A percentile compares a stretch with the other conserved stretches of the same genome.
Conservation (phyloP, 2,888 invertebrate species). For the Hirtodrosophila histrioides region DNA sequence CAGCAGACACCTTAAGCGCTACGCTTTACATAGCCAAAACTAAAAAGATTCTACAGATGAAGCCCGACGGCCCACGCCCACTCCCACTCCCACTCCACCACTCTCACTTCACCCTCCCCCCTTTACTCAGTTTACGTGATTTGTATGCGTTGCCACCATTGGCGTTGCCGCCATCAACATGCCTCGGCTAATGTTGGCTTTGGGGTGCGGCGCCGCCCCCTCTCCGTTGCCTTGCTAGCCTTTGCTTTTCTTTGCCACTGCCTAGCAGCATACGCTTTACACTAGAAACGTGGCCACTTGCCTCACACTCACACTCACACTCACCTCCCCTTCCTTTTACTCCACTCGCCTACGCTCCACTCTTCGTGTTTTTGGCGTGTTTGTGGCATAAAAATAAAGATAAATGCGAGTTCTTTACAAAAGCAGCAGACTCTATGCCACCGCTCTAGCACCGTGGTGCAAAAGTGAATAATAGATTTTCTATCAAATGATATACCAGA, state of each 20-base stretch:
- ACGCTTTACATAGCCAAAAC: conserved; percentile 69
- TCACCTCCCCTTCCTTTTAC: not conserved
- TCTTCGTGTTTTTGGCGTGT: conserved; percentile 52
- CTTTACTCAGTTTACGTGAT: conserved; percentile 50
- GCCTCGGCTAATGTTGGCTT: conserved; percentile 54
- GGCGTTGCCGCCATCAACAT: conserved; percentile 58
- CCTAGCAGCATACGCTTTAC: conserved; percentile 48
- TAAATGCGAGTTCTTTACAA: conserved; percentile 80
- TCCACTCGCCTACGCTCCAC: conserved; percentile 18
- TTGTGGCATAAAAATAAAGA: conserved; percentile 79
- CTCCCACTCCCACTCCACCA: not conserved
- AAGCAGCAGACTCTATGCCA: conserved; percentile 50
- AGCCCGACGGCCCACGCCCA: conserved; percentile 17
- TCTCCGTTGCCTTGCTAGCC: too few relatives aligned
- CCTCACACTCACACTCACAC: too few relatives aligned
- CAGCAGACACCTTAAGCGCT: conserved; percentile 52
- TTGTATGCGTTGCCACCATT: conserved; percentile 68
- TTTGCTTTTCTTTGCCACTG: not conserved
- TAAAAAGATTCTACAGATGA: conserved; percentile 68
- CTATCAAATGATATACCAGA: not conserved
- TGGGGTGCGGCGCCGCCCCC: conserved; percentile 12
- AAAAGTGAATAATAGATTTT: conserved; percentile 1
- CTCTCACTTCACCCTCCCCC: not conserved
- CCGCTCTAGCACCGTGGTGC: conserved; percentile 21
- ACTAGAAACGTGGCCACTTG: conserved; percentile 57